Base-by-base conservation (phyloP, 2,113 vertebrate genomes). In the Paradisaea rubra region DNA sequence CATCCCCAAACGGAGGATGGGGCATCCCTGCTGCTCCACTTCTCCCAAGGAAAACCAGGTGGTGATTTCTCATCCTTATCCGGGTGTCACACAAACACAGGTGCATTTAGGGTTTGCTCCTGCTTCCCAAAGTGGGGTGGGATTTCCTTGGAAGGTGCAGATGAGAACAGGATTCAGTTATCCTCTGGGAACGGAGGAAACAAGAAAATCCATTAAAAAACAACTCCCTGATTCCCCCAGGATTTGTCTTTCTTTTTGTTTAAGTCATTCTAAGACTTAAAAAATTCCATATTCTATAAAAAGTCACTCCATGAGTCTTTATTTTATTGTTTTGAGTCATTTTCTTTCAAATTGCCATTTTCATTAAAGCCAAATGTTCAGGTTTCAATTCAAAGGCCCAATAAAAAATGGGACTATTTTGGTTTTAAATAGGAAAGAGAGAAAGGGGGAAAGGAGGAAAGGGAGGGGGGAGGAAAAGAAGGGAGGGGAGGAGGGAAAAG, bases 1-100 rank as follows among this genome's bases (percentile, higher is more conserved):
- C 50, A 57, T 19, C 50, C 86, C 85, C 81, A 84, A 59, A 31
- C 11, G 12, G 45, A 72, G 41, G 65, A 56, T 63, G 81, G 47
- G 2, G 11, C 71, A 84, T 50, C 79, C 81, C 47, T 86, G 92
- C 74, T 78, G 18, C 89, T 97, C 89, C 94, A 86, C 64, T 87
- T 93, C 66, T 41, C 69, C 42, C 41, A 72, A 68, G 77, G 30
- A 52, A 79, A 66, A 44, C 20, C 91, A 28, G 35, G 7, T 1
- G 84, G 59, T 76, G 63, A 95, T 97, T 93, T 93, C 66, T 94
- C 91, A 90, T 92, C 74, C 91, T 97, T 73, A 83, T 74, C 89
- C 83, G 4, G 23, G 52, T 89, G 96, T 60, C 94, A 93, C 69
- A 49, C 50, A 59, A 73, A 86, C 74, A 86, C 30, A 95, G 77